These are phyloP conservation scores for Hemistola chrysoprasaria DNA, from an alignment of 2,888 invertebrate species.

Conservation along the genomic window DNA sequence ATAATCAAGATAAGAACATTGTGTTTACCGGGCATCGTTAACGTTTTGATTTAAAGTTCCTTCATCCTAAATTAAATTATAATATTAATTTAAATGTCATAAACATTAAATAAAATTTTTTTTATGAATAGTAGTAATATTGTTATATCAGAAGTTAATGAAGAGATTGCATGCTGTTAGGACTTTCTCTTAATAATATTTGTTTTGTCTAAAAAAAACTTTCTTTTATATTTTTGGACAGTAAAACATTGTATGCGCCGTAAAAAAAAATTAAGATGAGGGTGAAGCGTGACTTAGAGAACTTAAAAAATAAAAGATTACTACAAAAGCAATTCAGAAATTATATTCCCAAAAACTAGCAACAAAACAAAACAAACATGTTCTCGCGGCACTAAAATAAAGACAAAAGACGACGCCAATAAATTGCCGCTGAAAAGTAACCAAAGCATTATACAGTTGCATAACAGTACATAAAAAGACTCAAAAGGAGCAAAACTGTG, in stretches of 20 bases:
- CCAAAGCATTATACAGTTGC: conserved; percentile 79
- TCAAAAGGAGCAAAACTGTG: conserved; percentile 74
- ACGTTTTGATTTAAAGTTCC: conserved; percentile 30
- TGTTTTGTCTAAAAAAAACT: not conserved
- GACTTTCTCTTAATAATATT: not conserved
- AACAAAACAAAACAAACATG: conserved; percentile 65
- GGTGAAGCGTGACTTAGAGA: conserved; percentile 22
- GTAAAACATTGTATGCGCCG: not conserved
- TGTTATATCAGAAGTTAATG: too few species aligned
- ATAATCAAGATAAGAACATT: conserved; percentile 50
- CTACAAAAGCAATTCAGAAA: conserved; percentile 47
- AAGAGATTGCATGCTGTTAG: too few species aligned
- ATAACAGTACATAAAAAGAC: conserved; percentile 79
- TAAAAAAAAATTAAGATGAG: not conserved
- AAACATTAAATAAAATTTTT: too few species aligned
- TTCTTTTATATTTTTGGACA: not conserved
- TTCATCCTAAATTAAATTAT: too few species aligned
- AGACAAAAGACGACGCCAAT: conserved; percentile 74
- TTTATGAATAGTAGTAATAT: too few species aligned
- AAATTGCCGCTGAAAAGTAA: conserved; percentile 78
- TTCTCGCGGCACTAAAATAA: conserved; percentile 69
- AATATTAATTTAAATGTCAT: too few species aligned
- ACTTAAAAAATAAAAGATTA: conserved; percentile 25
- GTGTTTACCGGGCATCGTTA: conserved; percentile 34
- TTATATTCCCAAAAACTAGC: conserved; percentile 39